phyloP scores from a whole-genome alignment of 2,113 vertebrate genomes.

The Abramis brama region DNA sequence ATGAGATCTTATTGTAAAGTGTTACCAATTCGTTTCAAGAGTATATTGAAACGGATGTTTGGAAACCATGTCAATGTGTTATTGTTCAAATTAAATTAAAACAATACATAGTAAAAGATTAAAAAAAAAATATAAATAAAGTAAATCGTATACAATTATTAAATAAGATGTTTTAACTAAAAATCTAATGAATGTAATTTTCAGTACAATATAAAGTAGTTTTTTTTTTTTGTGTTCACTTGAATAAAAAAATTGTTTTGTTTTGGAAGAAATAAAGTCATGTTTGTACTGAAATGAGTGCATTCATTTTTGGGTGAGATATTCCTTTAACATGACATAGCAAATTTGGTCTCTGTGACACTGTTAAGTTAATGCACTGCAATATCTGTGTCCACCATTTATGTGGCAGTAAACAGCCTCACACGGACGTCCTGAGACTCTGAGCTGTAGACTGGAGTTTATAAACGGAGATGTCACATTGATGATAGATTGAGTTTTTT shows the following conservation, averaged over 20 bases:
- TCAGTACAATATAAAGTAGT: too few relatives aligned
- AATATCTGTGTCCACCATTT: conserved; percentile 28
- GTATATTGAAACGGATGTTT: not conserved
- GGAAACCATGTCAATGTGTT: not conserved
- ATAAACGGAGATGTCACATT: conserved; percentile 36
- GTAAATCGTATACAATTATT: too few relatives aligned
- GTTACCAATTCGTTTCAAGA: too few relatives aligned
- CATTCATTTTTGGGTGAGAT: not conserved
- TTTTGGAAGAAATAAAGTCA: not conserved
- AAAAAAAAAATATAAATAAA: too few relatives aligned
- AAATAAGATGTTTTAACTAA: too few relatives aligned
- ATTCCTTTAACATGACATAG: not conserved
- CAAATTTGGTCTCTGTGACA: not conserved
- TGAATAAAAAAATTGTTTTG: not conserved
- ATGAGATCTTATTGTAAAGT: too few relatives aligned
- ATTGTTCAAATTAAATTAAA: not conserved
- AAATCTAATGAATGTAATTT: too few relatives aligned
- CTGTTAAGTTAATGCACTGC: not conserved
- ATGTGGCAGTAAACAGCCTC: conserved; percentile 12
- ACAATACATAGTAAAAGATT: too few relatives aligned
- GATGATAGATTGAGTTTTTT: conserved; percentile 47
- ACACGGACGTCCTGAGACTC: not conserved
- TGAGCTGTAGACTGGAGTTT: conserved; percentile 13
- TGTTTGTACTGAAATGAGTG: not conserved
- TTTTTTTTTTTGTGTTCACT: too few relatives aligned